phyloP scores from a whole-genome alignment of 1,140 invertebrate species.

The Anastrepha ludens region DNA sequence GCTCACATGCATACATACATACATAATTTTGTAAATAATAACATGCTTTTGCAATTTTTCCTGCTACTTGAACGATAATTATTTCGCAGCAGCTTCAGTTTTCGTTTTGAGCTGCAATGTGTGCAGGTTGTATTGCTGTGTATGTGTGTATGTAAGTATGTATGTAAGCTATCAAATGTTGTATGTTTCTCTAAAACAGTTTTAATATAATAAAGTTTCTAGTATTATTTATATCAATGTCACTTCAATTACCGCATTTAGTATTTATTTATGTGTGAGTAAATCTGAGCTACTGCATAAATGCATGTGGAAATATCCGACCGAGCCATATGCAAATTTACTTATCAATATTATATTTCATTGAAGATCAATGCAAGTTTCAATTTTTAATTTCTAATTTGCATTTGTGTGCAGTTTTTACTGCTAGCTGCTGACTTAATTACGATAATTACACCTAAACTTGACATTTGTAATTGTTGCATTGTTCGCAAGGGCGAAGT shows the following conservation, averaged over 20 bases:
- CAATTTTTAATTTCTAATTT: constrained; percentile 22
- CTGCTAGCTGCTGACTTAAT: background rate
- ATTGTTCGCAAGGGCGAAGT: background rate
- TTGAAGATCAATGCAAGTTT: constrained; percentile 44
- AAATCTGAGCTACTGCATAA: too few species aligned
- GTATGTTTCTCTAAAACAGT: background rate
- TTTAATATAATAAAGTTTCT: too few species aligned
- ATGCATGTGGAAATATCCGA: too few species aligned
- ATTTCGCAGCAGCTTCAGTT: background rate
- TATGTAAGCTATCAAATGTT: background rate
- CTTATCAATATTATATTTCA: constrained; percentile 30
- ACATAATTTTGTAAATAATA: background rate
- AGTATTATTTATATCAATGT: too few species aligned
- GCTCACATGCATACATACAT: background rate
- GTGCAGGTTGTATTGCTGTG: background rate
- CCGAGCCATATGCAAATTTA: background rate
- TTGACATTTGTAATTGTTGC: constrained; percentile 26
- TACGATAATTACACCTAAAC: constrained; percentile 45
- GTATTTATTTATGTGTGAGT: too few species aligned
- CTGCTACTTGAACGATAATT: background rate
- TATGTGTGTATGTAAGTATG: background rate
- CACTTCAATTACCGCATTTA: too few species aligned
- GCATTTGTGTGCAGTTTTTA: background rate
- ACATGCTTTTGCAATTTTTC: background rate
- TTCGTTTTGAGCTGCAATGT: background rate